These are phyloP conservation scores for Cotesia glomerata DNA, from an alignment of 1,140 invertebrate genomes.

Conservation along the genomic window DNA sequence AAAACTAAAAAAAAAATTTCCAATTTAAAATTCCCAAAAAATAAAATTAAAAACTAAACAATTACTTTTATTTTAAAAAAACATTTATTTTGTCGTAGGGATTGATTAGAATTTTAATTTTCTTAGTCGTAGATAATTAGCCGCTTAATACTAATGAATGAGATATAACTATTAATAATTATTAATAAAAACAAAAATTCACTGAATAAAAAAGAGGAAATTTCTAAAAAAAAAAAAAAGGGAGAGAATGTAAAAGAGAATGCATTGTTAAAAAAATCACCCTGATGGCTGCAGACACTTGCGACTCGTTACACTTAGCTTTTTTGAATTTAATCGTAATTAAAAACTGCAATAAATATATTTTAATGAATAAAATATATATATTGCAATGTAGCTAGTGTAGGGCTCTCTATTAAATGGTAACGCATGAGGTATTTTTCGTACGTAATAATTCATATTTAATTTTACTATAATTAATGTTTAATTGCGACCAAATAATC, in stretches of 20 bases:
- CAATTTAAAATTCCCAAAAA: too few species aligned
- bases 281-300: conserved; percentile 45
- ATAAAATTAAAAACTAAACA: too few species aligned
- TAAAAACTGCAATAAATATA: too few species aligned
- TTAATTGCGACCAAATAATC: conserved; percentile 49
- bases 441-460: conserved; percentile 57
- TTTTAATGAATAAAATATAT: too few species aligned
- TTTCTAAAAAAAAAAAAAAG: conserved; percentile 29
- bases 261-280: conserved; percentile 32
- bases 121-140: too few species aligned
- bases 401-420: conserved; percentile 61
- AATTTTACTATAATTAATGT: conserved; percentile 56
- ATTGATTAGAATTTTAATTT: too few species aligned
- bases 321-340: conserved; percentile 34
- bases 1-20: too few species aligned
- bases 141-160: neutral
- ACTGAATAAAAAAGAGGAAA: conserved; percentile 25
- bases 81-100: too few species aligned
- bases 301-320: conserved; percentile 36
- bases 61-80: too few species aligned
- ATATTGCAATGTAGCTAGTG: conserved; percentile 54
- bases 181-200: neutral
- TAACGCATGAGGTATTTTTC: conserved; percentile 62
- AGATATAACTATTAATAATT: neutral
- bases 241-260: conserved; percentile 22